Percentiles rank a stretch among this genome's conserved stretches.
Evolutionary conservation across 1,140 invertebrate genomes (phyloP).

Genomic region (Zaprionus kolodkinae): DNA sequence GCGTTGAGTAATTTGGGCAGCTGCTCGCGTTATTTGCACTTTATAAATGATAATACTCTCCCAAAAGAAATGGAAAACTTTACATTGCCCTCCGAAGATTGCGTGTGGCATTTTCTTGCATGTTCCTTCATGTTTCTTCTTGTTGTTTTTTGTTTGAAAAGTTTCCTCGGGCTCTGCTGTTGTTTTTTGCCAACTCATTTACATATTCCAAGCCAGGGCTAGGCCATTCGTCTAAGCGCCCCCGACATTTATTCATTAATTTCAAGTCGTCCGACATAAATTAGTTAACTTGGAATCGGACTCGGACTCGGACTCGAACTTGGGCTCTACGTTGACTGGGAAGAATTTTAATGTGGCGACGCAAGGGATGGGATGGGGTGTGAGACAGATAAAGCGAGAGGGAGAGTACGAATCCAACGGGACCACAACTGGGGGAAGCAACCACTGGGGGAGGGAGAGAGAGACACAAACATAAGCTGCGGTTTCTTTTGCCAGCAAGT

Average conservation of each 20-base stretch:
- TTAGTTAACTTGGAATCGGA: constrained; percentile 76
- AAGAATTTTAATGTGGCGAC: constrained; percentile 75
- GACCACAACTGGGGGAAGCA: not conserved
- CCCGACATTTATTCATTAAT: constrained; percentile 82
- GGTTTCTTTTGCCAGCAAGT: constrained; percentile 66
- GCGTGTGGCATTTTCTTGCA: constrained; percentile 67
- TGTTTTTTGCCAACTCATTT: constrained; percentile 70
- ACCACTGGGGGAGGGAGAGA: constrained; percentile 7
- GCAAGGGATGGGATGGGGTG: constrained; percentile 25
- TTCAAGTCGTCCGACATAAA: constrained; percentile 82
- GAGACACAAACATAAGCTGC: constrained; percentile 66
- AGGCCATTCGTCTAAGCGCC: constrained; percentile 73
- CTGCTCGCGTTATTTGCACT: constrained; percentile 72
- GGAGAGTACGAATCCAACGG: constrained; percentile 13
- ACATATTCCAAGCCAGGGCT: constrained; percentile 65
- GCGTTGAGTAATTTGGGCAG: constrained; percentile 50
- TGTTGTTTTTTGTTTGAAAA: constrained; percentile 49
- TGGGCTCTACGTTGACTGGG: constrained; percentile 36
- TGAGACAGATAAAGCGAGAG: not conserved
- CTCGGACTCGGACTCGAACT: constrained; percentile 27
- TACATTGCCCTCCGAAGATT: constrained; percentile 75
- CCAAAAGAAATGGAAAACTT: constrained; percentile 58
- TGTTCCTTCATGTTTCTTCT: constrained; percentile 54
- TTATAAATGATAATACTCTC: constrained; percentile 54
- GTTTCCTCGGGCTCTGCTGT: constrained; percentile 19